Percentiles rank a stretch among this genome's conserved stretches.
Conservation (phyloP, 2,888 invertebrate species). For the Acrocera orbiculus region DNA sequence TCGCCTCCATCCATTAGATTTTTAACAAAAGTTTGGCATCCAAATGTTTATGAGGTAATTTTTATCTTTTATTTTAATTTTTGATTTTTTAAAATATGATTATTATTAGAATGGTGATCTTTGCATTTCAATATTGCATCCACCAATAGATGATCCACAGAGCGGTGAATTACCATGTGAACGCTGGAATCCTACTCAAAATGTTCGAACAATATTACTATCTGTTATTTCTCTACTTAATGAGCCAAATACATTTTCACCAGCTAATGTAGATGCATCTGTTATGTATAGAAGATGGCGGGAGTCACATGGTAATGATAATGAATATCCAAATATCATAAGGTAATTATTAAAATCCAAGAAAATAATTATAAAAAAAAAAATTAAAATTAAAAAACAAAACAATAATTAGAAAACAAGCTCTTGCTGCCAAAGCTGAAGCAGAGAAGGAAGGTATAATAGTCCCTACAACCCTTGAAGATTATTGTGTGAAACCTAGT, state of each 20-base stretch:
- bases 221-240: constrained; percentile 97
- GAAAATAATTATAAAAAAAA: neutral
- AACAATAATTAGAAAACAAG: constrained; percentile 65
- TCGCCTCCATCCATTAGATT: constrained; percentile 96
- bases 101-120: constrained; percentile 82
- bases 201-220: constrained; percentile 92
- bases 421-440: constrained; percentile 81
- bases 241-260: constrained; percentile 98
- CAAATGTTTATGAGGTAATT: constrained; percentile 98
- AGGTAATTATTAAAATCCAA: constrained; percentile 43
- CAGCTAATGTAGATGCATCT: constrained; percentile 98
- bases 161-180: constrained; percentile 98
- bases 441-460: constrained; percentile 94
- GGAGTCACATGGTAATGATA: constrained; percentile 93
- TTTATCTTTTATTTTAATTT: constrained; percentile 12
- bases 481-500: constrained; percentile 91
- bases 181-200: constrained; percentile 99
- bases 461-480: constrained; percentile 93
- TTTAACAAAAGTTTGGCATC: constrained; percentile 99
- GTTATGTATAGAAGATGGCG: constrained; percentile 99
- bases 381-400: neutral
- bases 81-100: constrained; percentile 22
- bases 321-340: constrained; percentile 98
- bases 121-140: constrained; percentile 98
- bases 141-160: constrained; percentile 97